Evolutionary conservation across 2,888 invertebrate genomes (phyloP).

Genomic region (Strigamia transsilvanica): DNA sequence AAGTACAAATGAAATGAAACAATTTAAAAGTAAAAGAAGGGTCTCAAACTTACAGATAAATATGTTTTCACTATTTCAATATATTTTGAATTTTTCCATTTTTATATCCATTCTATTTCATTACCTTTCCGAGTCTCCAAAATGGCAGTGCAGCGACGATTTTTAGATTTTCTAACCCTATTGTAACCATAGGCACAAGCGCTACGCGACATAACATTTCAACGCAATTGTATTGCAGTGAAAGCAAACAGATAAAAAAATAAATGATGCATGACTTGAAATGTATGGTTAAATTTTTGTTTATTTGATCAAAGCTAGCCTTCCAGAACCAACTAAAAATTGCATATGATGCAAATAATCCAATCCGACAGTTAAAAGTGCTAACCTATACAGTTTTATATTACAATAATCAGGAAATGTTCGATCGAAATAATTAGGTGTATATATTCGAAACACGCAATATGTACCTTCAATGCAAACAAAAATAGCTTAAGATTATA

Average conservation of each 20-base stretch:
- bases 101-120: neutral
- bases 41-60: neutral
- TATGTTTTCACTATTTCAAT: neutral
- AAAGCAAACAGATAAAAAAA: neutral
- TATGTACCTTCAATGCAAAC: neutral
- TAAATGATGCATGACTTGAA: neutral
- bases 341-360: constrained; percentile 3
- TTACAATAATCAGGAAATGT: neutral
- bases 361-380: neutral
- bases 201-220: too few species aligned
- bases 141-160: too few species aligned
- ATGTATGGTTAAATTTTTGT: neutral
- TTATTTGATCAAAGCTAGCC: constrained; percentile 38
- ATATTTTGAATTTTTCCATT: neutral
- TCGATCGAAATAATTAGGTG: neutral
- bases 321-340: constrained; percentile 31
- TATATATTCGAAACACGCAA: neutral
- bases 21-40: neutral
- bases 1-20: neutral
- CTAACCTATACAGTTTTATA: constrained; percentile 19
- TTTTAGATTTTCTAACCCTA: too few species aligned
- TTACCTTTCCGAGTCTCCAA: neutral
- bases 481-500: neutral
- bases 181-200: too few species aligned
- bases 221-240: neutral